Evolutionary conservation across 2,113 vertebrate genomes (phyloP).

Genomic region (Ictalurus furcatus): DNA sequence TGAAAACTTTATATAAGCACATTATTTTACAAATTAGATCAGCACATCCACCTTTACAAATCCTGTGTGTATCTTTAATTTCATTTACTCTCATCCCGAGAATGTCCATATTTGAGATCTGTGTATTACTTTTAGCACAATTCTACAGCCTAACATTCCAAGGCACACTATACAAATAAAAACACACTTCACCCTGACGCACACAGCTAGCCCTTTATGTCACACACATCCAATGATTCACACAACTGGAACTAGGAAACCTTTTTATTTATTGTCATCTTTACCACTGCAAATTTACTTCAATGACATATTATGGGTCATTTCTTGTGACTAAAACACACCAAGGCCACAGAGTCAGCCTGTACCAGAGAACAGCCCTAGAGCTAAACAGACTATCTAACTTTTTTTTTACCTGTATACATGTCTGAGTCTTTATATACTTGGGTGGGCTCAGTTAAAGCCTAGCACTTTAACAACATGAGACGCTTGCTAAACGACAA

Average conservation of each 20-base stretch:
- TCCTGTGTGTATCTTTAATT: not conserved
- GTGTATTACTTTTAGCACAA: not conserved
- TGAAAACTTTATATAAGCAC: not conserved
- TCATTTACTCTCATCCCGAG: not conserved
- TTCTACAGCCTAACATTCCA: not conserved
- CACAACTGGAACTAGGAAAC: not conserved
- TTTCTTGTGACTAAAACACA: not conserved
- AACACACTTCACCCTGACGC: not conserved
- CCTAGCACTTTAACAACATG: not conserved
- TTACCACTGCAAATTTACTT: not conserved
- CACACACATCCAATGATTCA: not conserved
- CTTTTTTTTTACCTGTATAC: not conserved
- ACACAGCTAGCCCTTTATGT: not conserved
- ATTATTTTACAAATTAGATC: not conserved
- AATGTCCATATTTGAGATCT: not conserved
- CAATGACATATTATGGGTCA: not conserved
- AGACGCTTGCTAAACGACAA: not conserved
- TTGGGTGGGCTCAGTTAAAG: conserved; percentile 3
- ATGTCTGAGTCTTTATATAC: not conserved
- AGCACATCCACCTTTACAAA: not conserved
- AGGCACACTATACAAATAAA: not conserved
- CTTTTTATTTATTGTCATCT: not conserved
- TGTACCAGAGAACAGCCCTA: not conserved
- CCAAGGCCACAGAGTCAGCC: not conserved
- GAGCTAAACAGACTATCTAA: not conserved